Evolutionary conservation across 2,113 vertebrate species (phyloP).

Genomic region (Tinamus guttatus): DNA sequence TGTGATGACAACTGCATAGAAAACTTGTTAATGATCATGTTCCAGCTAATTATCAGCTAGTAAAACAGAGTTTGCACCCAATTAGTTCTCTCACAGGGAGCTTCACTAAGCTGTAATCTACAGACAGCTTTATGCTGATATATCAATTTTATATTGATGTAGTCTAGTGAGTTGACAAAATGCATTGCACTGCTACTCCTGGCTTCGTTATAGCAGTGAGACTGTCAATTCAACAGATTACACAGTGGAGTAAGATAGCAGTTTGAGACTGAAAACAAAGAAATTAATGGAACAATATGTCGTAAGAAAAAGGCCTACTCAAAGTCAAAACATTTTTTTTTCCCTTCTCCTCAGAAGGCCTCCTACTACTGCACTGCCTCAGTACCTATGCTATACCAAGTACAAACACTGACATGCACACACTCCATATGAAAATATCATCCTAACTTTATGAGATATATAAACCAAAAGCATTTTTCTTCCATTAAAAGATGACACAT

Average conservation of each 20-base stretch:
- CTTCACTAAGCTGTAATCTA: background rate
- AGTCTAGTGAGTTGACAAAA: background rate
- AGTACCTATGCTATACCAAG: background rate
- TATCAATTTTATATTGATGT: background rate
- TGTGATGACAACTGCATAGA: background rate
- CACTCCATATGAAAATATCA: background rate
- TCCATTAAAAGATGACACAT: background rate
- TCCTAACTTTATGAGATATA: background rate
- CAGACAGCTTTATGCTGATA: background rate
- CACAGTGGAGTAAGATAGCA: background rate
- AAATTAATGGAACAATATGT: background rate
- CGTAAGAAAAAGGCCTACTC: background rate
- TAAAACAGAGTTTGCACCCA: constrained; percentile 34
- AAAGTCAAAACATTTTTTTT: background rate
- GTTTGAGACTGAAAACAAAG: background rate
- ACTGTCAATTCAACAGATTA: background rate
- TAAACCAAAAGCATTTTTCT: background rate
- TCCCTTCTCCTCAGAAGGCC: background rate
- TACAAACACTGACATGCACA: background rate
- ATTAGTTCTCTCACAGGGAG: constrained; percentile 28
- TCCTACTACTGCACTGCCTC: background rate
- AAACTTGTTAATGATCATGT: background rate
- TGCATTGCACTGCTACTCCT: background rate
- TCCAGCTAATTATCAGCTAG: constrained; percentile 38
- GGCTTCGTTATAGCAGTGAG: background rate